Evolutionary conservation across 2,113 vertebrate species (phyloP), one percentile per base, ranked within the genome.

Genomic region (Polypterus senegalus): DNA sequence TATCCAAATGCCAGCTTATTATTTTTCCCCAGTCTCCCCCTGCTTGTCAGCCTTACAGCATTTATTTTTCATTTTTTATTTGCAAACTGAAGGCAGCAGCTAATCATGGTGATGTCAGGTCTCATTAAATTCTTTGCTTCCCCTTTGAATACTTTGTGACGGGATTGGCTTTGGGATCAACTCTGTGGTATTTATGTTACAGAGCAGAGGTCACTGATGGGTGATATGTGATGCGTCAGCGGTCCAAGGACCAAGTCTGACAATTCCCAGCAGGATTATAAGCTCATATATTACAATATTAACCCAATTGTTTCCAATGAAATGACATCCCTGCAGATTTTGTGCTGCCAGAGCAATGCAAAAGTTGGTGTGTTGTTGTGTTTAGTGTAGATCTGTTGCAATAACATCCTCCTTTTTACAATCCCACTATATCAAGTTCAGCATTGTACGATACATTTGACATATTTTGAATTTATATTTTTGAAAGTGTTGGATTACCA

Each of bases 161-260:
- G 54, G 55, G 61, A 62, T 62, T 66, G 61, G 68, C 57, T 63
- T 53, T 48, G 48, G 61, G 67, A 46, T 63, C 61, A 61, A 59
- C 47, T 51, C 53, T 65, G 62, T 70, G 65, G 54, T 65, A 67
- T 74, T 68, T 70, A 63, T 67, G 67, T 66, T 64, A 57, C 59
- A 54, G 53, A 53, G 53, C 47, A 60, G 61, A 51, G 55, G 51
- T 65, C 65, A 49, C 59, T 64, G 54, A 56, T 58, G 60, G 46
- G 47, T 47, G 51, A 49, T 61, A 67, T 65, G 61, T 74, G 70
- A 65, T 71, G 70, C 72, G 68, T 67, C 66, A 72, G 66, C 65
- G 11, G 49, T 69, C 67, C 55, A 62, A 45, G 59, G 46, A 58
- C 49, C 57, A 49, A 45, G 46, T 56, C 54, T 57, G 62, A 69